Percentiles rank a stretch among this genome's conserved stretches.
phyloP scores from a whole-genome alignment of 1,140 invertebrate species.

The Oedothorax gibbosus region DNA sequence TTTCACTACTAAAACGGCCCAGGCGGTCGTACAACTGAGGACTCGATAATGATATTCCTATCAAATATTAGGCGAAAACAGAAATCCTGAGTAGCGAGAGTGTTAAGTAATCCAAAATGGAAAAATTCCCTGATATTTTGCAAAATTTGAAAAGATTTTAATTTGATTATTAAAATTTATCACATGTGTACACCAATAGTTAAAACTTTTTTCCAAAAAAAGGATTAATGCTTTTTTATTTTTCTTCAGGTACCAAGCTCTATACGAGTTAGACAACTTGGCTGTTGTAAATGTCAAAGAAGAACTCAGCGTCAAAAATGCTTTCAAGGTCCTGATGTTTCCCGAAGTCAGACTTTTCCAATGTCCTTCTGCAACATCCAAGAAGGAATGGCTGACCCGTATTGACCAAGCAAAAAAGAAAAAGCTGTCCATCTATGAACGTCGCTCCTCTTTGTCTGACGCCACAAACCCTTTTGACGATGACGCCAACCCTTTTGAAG shows the following conservation, averaged over 20 bases:
- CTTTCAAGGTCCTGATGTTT: conserved; percentile 94
- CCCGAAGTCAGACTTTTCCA: conserved; percentile 94
- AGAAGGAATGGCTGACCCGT: conserved; percentile 95
- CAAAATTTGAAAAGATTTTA: too few relatives aligned
- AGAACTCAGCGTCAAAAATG: conserved; percentile 79
- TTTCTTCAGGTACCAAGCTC: conserved; percentile 68
- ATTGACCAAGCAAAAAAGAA: conserved; percentile 90
- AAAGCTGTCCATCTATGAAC: conserved; percentile 62
- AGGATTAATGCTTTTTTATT: not conserved
- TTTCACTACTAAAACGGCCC: too few relatives aligned
- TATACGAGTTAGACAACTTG: conserved; percentile 91
- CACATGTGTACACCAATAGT: too few relatives aligned
- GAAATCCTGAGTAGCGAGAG: too few relatives aligned
- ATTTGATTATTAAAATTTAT: too few relatives aligned
- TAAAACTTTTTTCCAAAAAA: not conserved
- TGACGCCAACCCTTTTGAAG: conserved; percentile 59
- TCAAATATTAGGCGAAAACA: too few relatives aligned
- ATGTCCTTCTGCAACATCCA: conserved; percentile 84
- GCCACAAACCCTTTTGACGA: conserved; percentile 54
- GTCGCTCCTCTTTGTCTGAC: not conserved
- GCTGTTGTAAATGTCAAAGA: conserved; percentile 96
- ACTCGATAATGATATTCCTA: too few relatives aligned
- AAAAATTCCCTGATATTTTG: too few relatives aligned
- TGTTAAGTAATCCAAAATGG: too few relatives aligned
- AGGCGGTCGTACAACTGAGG: too few relatives aligned